These are phyloP conservation scores for Panthera uncia DNA, from an alignment of 2,113 vertebrate genomes.

Conservation along the genomic window DNA sequence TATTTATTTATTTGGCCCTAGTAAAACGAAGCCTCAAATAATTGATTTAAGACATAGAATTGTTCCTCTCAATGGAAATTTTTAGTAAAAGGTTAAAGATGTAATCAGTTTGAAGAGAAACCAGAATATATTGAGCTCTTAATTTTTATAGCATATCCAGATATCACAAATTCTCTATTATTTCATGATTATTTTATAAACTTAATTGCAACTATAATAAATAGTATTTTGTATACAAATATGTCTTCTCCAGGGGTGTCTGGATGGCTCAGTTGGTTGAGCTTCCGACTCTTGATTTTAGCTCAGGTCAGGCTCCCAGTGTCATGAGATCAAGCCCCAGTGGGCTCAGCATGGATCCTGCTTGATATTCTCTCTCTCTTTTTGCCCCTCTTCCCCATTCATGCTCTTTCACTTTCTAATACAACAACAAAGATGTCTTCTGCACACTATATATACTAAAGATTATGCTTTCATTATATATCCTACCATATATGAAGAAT, in stretches of 20 bases:
- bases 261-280: too few species aligned
- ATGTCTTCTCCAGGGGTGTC: not conserved
- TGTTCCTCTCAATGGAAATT: slow-evolving; percentile 77
- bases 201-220: not conserved
- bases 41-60: slow-evolving; percentile 59
- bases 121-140: slow-evolving; percentile 49
- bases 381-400: too few species aligned
- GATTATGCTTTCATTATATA: not conserved
- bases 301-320: too few species aligned
- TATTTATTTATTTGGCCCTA: not conserved
- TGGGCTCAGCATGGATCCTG: too few species aligned
- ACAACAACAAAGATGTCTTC: not conserved
- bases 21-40: slow-evolving; percentile 33
- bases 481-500: not conserved
- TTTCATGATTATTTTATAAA: not conserved
- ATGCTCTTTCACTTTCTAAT: too few species aligned
- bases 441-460: not conserved
- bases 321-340: too few species aligned
- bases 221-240: not conserved
- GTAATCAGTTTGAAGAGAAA: slow-evolving; percentile 79
- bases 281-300: too few species aligned
- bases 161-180: not conserved
- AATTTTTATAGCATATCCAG: not conserved
- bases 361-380: too few species aligned
- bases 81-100: slow-evolving; percentile 80